Evolutionary conservation across 2,888 invertebrate genomes (phyloP).

Genomic region (Euzetes globulus): DNA sequence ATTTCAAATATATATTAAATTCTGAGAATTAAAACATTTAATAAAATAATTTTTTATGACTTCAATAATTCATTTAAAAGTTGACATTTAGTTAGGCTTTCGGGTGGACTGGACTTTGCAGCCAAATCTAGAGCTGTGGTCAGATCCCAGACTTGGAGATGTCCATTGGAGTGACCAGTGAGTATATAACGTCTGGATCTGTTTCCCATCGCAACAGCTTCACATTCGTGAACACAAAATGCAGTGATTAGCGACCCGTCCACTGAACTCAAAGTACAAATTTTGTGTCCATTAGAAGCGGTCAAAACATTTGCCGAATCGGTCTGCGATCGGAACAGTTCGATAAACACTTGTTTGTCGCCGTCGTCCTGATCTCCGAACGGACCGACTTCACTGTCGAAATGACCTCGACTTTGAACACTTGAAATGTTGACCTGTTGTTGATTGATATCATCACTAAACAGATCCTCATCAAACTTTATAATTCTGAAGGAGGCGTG

Average conservation of each 20-base stretch:
- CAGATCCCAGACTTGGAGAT: slow-evolving; percentile 90
- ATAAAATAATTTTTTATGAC: background rate
- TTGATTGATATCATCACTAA: background rate
- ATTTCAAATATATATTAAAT: background rate
- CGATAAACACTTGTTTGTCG: slow-evolving; percentile 86
- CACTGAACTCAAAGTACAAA: slow-evolving; percentile 88
- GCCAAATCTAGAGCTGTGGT: slow-evolving; percentile 79
- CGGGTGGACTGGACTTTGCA: slow-evolving; percentile 14
- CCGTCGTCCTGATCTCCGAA: slow-evolving; percentile 96
- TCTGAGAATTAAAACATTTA: background rate
- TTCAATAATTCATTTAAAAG: slow-evolving; percentile 11
- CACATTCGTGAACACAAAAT: slow-evolving; percentile 95
- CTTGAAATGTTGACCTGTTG: background rate
- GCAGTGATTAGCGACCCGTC: slow-evolving; percentile 88
- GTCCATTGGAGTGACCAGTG: slow-evolving; percentile 85
- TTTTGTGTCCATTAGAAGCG: slow-evolving; percentile 53
- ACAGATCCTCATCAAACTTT: slow-evolving; percentile 59
- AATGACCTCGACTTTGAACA: background rate
- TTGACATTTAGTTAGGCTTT: background rate
- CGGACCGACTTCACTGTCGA: slow-evolving; percentile 57
- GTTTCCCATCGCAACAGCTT: slow-evolving; percentile 85
- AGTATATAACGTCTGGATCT: slow-evolving; percentile 77
- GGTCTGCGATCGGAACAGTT: slow-evolving; percentile 13
- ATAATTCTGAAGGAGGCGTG: slow-evolving; percentile 94
- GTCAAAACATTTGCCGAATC: slow-evolving; percentile 31